Conservation (phyloP, 1,140 invertebrate species). For the Pseudomyrmex gracilis region DNA sequence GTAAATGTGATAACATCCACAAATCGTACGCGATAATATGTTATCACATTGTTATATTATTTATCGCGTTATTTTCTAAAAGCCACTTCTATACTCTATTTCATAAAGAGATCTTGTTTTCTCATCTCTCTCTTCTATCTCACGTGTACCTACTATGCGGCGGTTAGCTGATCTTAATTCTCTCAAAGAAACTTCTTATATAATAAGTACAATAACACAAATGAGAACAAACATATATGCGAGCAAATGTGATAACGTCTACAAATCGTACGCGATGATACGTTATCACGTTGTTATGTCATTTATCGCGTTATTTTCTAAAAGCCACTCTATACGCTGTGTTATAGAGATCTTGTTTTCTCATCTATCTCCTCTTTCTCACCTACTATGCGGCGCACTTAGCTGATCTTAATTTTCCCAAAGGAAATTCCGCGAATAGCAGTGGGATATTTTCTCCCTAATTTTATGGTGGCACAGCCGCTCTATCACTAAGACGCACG, state of each 20-base stretch:
- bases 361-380: neutral
- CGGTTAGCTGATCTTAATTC: constrained; percentile 50
- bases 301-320: constrained; percentile 1
- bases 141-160: constrained; percentile 10
- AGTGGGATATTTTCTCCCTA: constrained; percentile 68
- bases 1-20: constrained; percentile 23
- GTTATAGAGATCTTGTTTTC: constrained; percentile 52
- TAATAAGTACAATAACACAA: neutral
- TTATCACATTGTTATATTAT: neutral
- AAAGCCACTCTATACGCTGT: constrained; percentile 34
- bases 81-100: constrained; percentile 31
- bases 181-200: constrained; percentile 66
- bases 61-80: constrained; percentile 13
- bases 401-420: constrained; percentile 52
- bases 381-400: constrained; percentile 23
- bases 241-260: constrained; percentile 22
- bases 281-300: neutral
- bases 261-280: constrained; percentile 16
- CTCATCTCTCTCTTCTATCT: neutral
- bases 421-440: constrained; percentile 66
- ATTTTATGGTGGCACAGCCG: constrained; percentile 50
- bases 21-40: constrained; percentile 19
- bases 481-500: constrained; percentile 26
- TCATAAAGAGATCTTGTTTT: constrained; percentile 53
- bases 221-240: neutral